These are phyloP conservation scores for Podiceps cristatus DNA, from an alignment of 2,113 vertebrate genomes.

Conservation along the genomic window DNA sequence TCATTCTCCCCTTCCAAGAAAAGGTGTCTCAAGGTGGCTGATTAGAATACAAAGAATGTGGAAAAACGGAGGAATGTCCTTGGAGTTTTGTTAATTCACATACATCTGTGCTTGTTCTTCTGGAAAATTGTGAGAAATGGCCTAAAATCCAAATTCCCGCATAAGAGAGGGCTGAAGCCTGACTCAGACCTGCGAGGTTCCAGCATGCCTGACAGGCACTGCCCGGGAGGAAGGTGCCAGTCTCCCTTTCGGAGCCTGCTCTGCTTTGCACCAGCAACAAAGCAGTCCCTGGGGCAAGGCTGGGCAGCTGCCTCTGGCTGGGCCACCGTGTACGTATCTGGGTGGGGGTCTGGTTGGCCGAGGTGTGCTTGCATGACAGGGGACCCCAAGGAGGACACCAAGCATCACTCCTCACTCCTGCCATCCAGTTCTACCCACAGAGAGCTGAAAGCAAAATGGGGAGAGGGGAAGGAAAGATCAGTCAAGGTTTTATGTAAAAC, in stretches of 20 bases:
- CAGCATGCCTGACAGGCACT: neutral
- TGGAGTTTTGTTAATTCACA: constrained; percentile 10
- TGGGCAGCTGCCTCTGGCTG: neutral
- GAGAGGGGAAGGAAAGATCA: neutral
- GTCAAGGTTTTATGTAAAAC: neutral
- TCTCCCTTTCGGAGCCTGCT: neutral
- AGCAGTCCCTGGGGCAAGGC: neutral
- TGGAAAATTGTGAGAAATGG: neutral
- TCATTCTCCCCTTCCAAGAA: neutral
- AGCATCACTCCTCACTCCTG: neutral
- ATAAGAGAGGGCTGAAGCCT: neutral
- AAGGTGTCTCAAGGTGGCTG: neutral
- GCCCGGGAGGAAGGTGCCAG: neutral
- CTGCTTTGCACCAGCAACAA: neutral
- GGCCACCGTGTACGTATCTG: neutral
- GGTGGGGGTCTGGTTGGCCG: neutral
- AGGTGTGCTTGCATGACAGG: neutral
- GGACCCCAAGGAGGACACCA: neutral
- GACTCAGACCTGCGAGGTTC: neutral
- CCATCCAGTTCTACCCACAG: neutral
- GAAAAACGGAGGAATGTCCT: neutral
- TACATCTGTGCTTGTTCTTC: neutral
- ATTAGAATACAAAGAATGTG: neutral
- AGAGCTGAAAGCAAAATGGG: neutral
- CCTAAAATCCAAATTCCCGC: neutral